Evolutionary conservation across 2,888 invertebrate species (phyloP), one percentile per base, ranked within the genome.

Genomic region (Microplitis manilae): DNA sequence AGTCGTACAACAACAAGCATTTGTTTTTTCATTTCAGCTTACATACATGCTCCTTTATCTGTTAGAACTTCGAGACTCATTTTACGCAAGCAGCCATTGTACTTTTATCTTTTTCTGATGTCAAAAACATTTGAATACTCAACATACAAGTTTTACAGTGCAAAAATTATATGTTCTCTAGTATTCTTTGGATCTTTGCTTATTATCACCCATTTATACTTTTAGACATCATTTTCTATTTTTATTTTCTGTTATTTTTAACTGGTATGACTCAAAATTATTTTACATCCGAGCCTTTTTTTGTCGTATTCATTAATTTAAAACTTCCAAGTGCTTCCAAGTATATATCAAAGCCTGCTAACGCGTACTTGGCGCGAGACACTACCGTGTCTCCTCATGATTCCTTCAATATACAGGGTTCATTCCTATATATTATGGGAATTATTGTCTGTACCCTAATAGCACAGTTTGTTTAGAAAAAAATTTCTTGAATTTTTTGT

Each of bases 1-100:
- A 65, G 75, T 73, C 65, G 15, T 65, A n/a, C 39, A 41, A 62
- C 69, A 68, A 74, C 74, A 69, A 70, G 38, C 64, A 41, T 67
- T 76, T 71, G 76, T 76, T 70, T 76, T 73, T 30, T 40, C 6
- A 40, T 60, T 71, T n/a, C 39, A 38, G 38, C 41, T 30, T 17
- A 30, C 70, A 13, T 59, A 60, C 61, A n/a, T 61, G 60, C 17
- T 13, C 62, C 38, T 62, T 72, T 62, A 38, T 72, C 8, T 41
- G 13, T 73, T 73, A 40, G 30, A 17, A 20, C 65, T 20, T 40
- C 17, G 4, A 65, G 38, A 38, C 38, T 17, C 62, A 5, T 62
- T 62, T 13, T 65, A 13, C 65, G 38, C 38, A 13, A 30, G 38
- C 20, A 65, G 20, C 38, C 38, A 65, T 65, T 65, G 38, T 65